Evolutionary conservation across 2,113 vertebrate species (phyloP).

Genomic region (Thymallus thymallus): DNA sequence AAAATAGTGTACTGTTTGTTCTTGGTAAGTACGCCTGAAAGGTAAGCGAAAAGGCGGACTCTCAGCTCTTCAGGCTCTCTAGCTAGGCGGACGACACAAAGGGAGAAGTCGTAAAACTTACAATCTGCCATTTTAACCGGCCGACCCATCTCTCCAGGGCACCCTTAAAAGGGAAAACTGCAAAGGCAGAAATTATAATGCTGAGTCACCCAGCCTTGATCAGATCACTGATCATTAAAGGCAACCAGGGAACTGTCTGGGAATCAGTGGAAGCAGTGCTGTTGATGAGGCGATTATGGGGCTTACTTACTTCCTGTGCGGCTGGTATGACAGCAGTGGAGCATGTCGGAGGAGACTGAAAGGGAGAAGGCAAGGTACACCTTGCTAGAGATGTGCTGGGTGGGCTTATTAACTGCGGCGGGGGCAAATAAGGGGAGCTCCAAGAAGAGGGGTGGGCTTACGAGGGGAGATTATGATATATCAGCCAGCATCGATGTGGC

Average conservation of each 20-base stretch:
- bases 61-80: neutral
- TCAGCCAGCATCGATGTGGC: constrained; percentile 44
- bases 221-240: constrained; percentile 67
- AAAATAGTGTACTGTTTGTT: constrained; percentile 7
- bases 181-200: constrained; percentile 56
- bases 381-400: constrained; percentile 71
- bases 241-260: constrained; percentile 43
- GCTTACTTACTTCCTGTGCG: constrained; percentile 51
- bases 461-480: constrained; percentile 33
- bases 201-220: constrained; percentile 65
- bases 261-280: constrained; percentile 43
- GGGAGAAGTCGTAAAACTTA: constrained; percentile 36
- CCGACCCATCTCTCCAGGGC: constrained; percentile 47
- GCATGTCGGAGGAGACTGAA: constrained; percentile 47
- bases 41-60: constrained; percentile 4
- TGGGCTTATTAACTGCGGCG: constrained; percentile 51
- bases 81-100: constrained; percentile 17
- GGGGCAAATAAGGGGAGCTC: constrained; percentile 32
- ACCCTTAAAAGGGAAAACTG: constrained; percentile 50
- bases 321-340: constrained; percentile 58
- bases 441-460: constrained; percentile 47
- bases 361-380: constrained; percentile 43
- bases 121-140: constrained; percentile 47
- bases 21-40: constrained; percentile 24
- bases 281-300: constrained; percentile 73